Percentiles rank a stretch among this genome's conserved stretches.
phyloP scores from a whole-genome alignment of 2,113 vertebrate genomes.

The Ceyx cyanopectus region DNA sequence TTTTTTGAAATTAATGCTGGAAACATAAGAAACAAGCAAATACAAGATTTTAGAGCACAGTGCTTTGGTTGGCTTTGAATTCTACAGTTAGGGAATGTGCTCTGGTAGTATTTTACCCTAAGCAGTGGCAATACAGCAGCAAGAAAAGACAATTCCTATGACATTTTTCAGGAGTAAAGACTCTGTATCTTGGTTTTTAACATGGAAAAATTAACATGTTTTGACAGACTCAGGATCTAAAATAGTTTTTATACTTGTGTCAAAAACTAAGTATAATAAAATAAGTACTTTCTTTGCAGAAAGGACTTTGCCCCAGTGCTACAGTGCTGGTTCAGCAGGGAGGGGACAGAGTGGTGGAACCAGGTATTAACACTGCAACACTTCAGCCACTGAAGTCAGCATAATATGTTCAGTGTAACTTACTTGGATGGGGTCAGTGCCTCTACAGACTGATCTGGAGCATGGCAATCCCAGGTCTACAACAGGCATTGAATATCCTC shows the following conservation, averaged over 20 bases:
- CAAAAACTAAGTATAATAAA: background rate
- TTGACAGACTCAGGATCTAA: background rate
- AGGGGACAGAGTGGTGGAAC: background rate
- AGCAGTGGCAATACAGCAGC: background rate
- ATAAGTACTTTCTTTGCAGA: background rate
- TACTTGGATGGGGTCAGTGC: background rate
- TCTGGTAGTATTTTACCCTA: background rate
- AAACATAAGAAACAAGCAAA: background rate
- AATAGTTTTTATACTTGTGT: background rate
- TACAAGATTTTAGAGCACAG: background rate
- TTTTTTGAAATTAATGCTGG: constrained; percentile 35
- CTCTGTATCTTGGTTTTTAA: background rate
- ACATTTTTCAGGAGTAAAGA: background rate
- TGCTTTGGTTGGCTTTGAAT: background rate
- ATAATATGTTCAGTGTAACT: background rate
- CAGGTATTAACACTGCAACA: background rate
- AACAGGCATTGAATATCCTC: background rate
- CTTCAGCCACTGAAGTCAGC: background rate
- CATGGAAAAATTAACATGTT: background rate
- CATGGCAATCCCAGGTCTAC: background rate
- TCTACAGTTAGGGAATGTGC: background rate
- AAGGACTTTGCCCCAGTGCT: background rate
- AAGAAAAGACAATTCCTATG: background rate
- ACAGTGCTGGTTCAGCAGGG: background rate
- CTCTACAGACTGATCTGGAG: background rate